A percentile compares a stretch with the other conserved stretches of the same genome.
phyloP scores from a whole-genome alignment of 2,113 vertebrate species.

The Ciconia maguari region DNA sequence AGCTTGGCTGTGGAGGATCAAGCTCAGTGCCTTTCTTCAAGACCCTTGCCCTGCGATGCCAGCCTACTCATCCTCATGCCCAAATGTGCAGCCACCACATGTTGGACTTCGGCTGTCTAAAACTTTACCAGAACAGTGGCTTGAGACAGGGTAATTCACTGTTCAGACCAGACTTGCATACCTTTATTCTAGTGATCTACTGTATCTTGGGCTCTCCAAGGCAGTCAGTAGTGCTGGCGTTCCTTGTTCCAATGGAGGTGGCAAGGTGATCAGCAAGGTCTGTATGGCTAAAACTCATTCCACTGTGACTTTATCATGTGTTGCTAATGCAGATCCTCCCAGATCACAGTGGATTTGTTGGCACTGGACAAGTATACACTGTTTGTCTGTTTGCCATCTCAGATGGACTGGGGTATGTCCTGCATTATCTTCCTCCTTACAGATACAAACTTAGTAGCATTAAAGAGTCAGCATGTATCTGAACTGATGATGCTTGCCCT shows the following conservation, averaged over 20 bases:
- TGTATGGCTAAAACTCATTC: background rate
- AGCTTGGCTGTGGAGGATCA: background rate
- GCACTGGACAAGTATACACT: background rate
- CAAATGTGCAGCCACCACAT: background rate
- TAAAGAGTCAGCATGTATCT: background rate
- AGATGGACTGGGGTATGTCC: fast-evolving
- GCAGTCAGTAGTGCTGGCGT: background rate
- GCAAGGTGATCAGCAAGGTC: background rate
- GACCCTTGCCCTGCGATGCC: background rate
- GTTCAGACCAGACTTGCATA: background rate
- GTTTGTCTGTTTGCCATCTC: background rate
- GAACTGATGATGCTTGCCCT: background rate
- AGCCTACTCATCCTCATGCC: background rate
- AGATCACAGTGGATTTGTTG: background rate
- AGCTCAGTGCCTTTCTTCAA: background rate
- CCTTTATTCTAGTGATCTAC: background rate
- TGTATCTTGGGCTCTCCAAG: background rate
- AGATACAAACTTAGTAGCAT: background rate
- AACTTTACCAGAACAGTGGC: background rate
- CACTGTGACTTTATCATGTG: background rate
- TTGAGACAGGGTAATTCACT: background rate
- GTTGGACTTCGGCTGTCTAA: background rate
- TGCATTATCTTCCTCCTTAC: background rate
- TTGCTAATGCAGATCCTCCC: background rate
- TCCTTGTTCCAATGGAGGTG: background rate